phyloP scores from a whole-genome alignment of 2,113 vertebrate species.

The Oplegnathus fasciatus region DNA sequence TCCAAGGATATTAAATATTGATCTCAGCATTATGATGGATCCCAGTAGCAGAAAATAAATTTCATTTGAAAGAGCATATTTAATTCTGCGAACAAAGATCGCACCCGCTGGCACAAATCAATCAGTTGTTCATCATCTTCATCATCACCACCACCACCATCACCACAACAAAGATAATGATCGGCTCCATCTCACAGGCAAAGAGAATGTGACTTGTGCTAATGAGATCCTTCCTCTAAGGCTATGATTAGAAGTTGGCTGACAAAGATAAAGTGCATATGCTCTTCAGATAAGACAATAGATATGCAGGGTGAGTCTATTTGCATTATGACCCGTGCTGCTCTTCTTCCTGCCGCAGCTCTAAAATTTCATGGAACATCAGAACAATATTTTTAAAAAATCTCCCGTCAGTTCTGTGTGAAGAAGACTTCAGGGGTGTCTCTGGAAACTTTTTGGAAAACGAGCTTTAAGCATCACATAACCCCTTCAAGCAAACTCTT shows the following conservation, averaged over 20 bases:
- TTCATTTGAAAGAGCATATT: slow-evolving; percentile 78
- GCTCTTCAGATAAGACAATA: slow-evolving; percentile 56
- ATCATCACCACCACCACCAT: slow-evolving; percentile 46
- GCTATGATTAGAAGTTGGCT: slow-evolving; percentile 53
- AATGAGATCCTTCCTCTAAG: slow-evolving; percentile 70
- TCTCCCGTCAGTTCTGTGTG: slow-evolving; percentile 16
- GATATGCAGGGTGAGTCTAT: slow-evolving; percentile 39
- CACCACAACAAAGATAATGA: slow-evolving; percentile 70
- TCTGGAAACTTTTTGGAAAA: slow-evolving; percentile 23
- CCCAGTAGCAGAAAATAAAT: slow-evolving; percentile 74
- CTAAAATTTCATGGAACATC: slow-evolving; percentile 33
- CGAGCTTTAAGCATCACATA: slow-evolving; percentile 18
- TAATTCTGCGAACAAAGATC: slow-evolving; percentile 76
- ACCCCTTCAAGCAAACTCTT: slow-evolving; percentile 13
- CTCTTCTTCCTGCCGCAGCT: slow-evolving; percentile 3
- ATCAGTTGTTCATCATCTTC: slow-evolving; percentile 77
- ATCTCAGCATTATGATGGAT: slow-evolving; percentile 74
- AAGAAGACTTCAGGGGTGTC: slow-evolving; percentile 14
- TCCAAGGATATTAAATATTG: slow-evolving; percentile 84
- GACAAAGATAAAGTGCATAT: slow-evolving; percentile 64
- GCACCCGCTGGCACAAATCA: slow-evolving; percentile 76
- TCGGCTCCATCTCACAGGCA: slow-evolving; percentile 53
- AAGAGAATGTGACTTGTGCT: slow-evolving; percentile 51
- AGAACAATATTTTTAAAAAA: slow-evolving; percentile 20
- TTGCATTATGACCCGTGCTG: slow-evolving; percentile 41